Evolutionary conservation across 2,888 invertebrate genomes (phyloP).

Genomic region (Quadroppia sp.): DNA sequence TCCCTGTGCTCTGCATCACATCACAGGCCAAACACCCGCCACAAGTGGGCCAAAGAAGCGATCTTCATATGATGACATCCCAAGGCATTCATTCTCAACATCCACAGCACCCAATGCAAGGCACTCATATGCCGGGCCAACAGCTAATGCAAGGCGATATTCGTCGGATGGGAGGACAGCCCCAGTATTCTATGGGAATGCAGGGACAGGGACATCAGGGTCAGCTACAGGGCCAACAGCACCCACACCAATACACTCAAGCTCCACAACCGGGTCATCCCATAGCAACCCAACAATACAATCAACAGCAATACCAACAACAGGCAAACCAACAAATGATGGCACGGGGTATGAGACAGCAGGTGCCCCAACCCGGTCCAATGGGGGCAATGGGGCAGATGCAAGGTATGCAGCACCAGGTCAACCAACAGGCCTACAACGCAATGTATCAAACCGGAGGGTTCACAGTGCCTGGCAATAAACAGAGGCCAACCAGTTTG

Average conservation of each 20-base stretch:
- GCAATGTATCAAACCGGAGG: constrained; percentile 37
- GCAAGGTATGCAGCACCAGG: constrained; percentile 46
- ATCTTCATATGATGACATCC: constrained; percentile 16
- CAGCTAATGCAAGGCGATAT: constrained; percentile 21
- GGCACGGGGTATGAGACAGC: constrained; percentile 68
- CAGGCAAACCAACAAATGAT: constrained; percentile 36
- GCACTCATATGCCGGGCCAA: constrained; percentile 14
- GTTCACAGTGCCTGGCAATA: constrained; percentile 40
- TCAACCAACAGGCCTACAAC: constrained; percentile 41
- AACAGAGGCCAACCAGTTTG: constrained; percentile 42
- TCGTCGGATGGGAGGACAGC: constrained; percentile 24
- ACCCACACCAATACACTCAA: constrained; percentile 34
- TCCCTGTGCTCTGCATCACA: not conserved
- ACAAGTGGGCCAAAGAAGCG: constrained; percentile 34
- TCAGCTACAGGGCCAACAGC: constrained; percentile 21
- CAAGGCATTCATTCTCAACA: constrained; percentile 36
- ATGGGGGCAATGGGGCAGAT: constrained; percentile 61
- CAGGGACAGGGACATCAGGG: constrained; percentile 31
- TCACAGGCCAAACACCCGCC: constrained; percentile 14
- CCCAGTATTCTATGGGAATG: constrained; percentile 13
- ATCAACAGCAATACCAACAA: constrained; percentile 42
- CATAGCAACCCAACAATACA: constrained; percentile 15
- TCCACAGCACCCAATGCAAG: constrained; percentile 24
- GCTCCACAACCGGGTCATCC: not conserved
- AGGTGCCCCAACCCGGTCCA: constrained; percentile 79